Percentiles rank a stretch among this genome's conserved stretches.
Conservation (phyloP, 1,140 invertebrate species). For the Tetraneura akinire region DNA sequence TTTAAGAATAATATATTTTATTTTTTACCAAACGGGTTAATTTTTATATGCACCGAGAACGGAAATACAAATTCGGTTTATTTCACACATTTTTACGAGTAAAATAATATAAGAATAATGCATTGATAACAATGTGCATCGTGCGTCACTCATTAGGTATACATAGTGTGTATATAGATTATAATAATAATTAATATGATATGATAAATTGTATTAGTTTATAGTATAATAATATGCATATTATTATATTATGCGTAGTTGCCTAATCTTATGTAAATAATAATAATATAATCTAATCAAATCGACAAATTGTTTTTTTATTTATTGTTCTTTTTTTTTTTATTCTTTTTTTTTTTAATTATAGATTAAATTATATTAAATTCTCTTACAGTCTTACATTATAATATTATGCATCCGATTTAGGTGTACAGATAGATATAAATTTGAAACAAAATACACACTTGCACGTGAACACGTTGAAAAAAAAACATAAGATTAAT, state of each 20-base stretch:
- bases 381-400: too few species aligned
- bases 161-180: neutral
- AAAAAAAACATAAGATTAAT: too few species aligned
- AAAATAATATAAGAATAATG: too few species aligned
- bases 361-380: slow-evolving; percentile 18
- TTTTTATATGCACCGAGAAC: too few species aligned
- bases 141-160: neutral
- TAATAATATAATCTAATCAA: slow-evolving; percentile 6
- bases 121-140: neutral
- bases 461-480: slow-evolving; percentile 19
- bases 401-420: slow-evolving; percentile 22
- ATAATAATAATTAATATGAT: too few species aligned
- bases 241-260: slow-evolving; percentile 34
- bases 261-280: slow-evolving; percentile 27
- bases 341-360: too few species aligned
- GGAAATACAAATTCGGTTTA: neutral
- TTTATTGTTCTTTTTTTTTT: too few species aligned
- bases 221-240: too few species aligned
- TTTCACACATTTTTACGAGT: neutral
- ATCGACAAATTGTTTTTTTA: neutral
- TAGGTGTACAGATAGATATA: neutral
- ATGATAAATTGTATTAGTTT: too few species aligned
- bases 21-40: too few species aligned
- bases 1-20: too few species aligned
- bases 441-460: neutral